Conservation (phyloP, 1,140 invertebrate genomes). For the Drosophila takahashii region DNA sequence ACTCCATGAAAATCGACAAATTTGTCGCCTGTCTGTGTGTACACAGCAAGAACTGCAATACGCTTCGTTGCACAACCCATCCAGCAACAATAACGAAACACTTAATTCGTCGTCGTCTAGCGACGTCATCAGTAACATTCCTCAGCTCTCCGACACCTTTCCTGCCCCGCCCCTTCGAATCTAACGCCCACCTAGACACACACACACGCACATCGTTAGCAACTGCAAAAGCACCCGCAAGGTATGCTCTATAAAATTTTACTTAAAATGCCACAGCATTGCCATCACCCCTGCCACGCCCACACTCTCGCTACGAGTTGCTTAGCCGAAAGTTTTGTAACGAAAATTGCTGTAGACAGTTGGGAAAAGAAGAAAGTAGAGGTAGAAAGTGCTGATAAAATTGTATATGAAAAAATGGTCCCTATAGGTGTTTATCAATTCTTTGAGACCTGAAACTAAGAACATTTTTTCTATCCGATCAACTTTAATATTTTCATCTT, state of each 20-base stretch:
- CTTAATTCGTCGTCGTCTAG: conserved; percentile 67
- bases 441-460: background rate
- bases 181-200: conserved; percentile 2
- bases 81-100: conserved; percentile 64
- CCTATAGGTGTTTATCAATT: background rate
- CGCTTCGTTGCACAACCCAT: conserved; percentile 64
- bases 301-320: conserved; percentile 41
- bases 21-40: conserved; percentile 45
- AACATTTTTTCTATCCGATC: too few relatives aligned
- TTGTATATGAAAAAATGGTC: background rate
- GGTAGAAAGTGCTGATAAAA: background rate
- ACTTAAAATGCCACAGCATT: conserved; percentile 78
- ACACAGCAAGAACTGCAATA: conserved; percentile 27
- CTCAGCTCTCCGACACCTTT: conserved; percentile 47
- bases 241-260: conserved; percentile 78
- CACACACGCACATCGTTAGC: conserved; percentile 21
- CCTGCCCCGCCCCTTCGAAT: conserved; percentile 1
- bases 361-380: conserved; percentile 11
- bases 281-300: conserved; percentile 48
- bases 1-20: background rate
- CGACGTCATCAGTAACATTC: conserved; percentile 58
- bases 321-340: conserved; percentile 58
- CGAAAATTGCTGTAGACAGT: conserved; percentile 61
- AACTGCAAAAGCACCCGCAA: conserved; percentile 52
- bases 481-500: too few relatives aligned